A percentile compares a stretch with the other conserved stretches of the same genome.
These are phyloP conservation scores for Troides oblongomaculatus DNA, from an alignment of 2,888 invertebrate species.

Conservation along the genomic window DNA sequence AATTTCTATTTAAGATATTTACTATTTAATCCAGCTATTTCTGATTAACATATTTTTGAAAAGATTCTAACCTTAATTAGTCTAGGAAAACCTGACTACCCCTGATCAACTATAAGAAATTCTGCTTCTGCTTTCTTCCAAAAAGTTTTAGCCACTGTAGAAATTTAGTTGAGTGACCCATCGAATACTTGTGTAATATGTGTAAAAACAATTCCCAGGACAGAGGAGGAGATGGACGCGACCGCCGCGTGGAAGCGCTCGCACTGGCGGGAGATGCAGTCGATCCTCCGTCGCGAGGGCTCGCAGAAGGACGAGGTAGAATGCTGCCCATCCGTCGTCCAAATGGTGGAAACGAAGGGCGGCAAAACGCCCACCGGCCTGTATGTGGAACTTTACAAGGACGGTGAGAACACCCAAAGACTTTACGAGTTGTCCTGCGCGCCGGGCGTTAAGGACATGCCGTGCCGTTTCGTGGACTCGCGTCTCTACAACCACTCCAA, in stretches of 20 bases:
- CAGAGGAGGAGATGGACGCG: constrained; percentile 67
- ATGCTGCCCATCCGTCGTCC: constrained; percentile 90
- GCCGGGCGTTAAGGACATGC: constrained; percentile 83
- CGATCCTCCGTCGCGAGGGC: constrained; percentile 79
- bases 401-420: constrained; percentile 83
- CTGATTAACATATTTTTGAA: too few species aligned
- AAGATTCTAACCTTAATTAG: too few species aligned
- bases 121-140: too few species aligned
- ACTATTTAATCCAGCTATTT: too few species aligned
- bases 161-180: not conserved
- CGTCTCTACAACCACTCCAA: constrained; percentile 84
- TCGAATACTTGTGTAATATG: not conserved
- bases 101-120: too few species aligned
- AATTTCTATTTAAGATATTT: too few species aligned
- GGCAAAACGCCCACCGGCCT: constrained; percentile 86
- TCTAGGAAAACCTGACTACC: too few species aligned
- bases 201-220: constrained; percentile 43
- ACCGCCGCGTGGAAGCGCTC: constrained; percentile 76
- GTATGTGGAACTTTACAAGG: constrained; percentile 87
- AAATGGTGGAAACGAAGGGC: constrained; percentile 88
- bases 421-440: constrained; percentile 91
- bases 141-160: too few species aligned
- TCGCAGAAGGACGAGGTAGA: constrained; percentile 79
- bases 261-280: constrained; percentile 83
- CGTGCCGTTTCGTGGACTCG: constrained; percentile 88